Evolutionary conservation across 2,113 vertebrate species (phyloP), one percentile per base, ranked within the genome.

Genomic region (Blennius ocellaris): DNA sequence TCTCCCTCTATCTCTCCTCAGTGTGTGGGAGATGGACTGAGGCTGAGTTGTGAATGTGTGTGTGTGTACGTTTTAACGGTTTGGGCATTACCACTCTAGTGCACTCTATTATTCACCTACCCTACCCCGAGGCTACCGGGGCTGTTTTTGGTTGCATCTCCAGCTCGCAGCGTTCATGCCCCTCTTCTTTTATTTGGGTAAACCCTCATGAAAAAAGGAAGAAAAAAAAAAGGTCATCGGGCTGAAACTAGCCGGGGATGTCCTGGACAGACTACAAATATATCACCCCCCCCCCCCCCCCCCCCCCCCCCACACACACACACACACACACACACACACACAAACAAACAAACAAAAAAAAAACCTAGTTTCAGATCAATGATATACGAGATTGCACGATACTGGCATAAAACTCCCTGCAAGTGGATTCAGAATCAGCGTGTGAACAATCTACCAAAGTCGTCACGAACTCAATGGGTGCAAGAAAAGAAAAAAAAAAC

Each of bases 11-110:
- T 50, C 17, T 48, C 64, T 69, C 30, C 63, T 61, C 55, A 12
- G 82, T 73, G 69, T 77, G 73, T 78, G 80, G 70, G 71, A 75
- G 71, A 75, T 83, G 66, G 76, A 79, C 71, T 61, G 59, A 64
- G 64, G 69, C 58, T 69, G 51, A 69, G 67, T 48, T 45, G 65
- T 30, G 65, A 30, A 48, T 30, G 45, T 48, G 45, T 14, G 45
- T 12, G 11, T 48, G 45, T 48, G 45, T 48, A 14, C 14, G 11
- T 62, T 15, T 38, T 6, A 48, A 50, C 45, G 6, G 43, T 77
- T 36, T 69, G 45, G 6, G n/a, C 52, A 48, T 9, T 16, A 44
- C 36, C 36, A 11, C 9, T 51, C 16, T 51, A 21, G 15, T 30
- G 12, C 45, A 49, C 45, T 36, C 50, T 4, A 38, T 38, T 56